A percentile compares a stretch with the other conserved stretches of the same genome.
Conservation (phyloP, 1,140 invertebrate species). For the Schlechtendalia chinensis region DNA sequence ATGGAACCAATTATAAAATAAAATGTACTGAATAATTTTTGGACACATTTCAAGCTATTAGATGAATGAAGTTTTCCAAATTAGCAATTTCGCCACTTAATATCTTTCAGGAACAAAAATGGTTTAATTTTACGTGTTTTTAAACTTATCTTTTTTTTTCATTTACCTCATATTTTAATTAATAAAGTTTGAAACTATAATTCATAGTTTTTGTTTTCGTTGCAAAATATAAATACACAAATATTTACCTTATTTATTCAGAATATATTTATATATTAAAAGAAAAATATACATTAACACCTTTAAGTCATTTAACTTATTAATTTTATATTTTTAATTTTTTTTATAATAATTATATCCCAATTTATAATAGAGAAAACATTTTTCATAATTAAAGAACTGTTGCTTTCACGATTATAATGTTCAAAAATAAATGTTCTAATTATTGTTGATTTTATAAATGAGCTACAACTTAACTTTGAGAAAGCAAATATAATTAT, state of each 20-base stretch:
- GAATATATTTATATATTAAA: neutral
- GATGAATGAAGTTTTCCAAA: slow-evolving; percentile 6
- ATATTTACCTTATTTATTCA: neutral
- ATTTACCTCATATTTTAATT: slow-evolving; percentile 25
- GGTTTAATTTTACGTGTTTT: neutral
- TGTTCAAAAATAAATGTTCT: neutral
- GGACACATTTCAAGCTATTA: slow-evolving; percentile 12
- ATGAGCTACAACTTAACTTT: neutral
- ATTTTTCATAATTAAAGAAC: neutral
- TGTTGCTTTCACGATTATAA: neutral
- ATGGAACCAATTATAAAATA: neutral
- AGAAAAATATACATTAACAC: neutral
- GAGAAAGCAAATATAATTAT: neutral
- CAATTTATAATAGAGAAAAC: neutral
- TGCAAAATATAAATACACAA: neutral
- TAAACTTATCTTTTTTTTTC: neutral
- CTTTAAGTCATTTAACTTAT: neutral
- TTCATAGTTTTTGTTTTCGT: neutral
- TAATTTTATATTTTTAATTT: neutral
- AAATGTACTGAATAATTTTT: neutral
- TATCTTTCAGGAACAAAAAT: neutral
- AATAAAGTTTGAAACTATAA: slow-evolving; percentile 14
- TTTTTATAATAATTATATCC: neutral
- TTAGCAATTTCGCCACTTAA: slow-evolving; percentile 20
- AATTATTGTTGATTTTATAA: neutral